These are phyloP conservation scores for Elachura formosa DNA, from an alignment of 2,113 vertebrate genomes.

Conservation along the genomic window DNA sequence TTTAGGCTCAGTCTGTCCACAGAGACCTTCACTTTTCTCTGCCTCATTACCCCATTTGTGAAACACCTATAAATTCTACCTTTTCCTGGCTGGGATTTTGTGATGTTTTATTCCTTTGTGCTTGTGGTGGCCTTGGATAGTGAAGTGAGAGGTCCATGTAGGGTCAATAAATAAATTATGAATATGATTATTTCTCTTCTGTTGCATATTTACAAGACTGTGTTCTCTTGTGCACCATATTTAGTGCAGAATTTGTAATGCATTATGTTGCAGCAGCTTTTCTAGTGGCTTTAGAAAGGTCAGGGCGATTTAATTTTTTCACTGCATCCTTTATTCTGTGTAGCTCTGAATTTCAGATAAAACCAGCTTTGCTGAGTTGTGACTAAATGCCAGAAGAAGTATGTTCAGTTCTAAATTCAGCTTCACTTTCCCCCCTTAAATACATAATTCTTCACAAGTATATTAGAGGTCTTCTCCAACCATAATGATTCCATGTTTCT, in stretches of 20 bases:
- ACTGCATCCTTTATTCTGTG: not conserved
- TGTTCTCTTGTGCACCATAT: not conserved
- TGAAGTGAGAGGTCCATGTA: not conserved
- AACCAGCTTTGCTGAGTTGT: not conserved
- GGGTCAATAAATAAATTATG: not conserved
- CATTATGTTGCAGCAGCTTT: not conserved
- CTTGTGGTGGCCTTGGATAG: not conserved
- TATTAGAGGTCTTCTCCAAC: not conserved
- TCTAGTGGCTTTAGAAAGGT: constrained; percentile 25
- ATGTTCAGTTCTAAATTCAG: not conserved
- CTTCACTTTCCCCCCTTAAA: not conserved
- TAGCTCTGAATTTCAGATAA: not conserved
- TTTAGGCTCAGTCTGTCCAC: not conserved
- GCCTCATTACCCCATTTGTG: constrained; percentile 20
- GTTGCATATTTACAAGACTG: not conserved
- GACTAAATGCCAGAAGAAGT: not conserved
- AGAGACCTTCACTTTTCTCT: constrained; percentile 6
- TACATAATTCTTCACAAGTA: not conserved
- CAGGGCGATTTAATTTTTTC: not conserved
- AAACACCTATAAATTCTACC: constrained; percentile 19
- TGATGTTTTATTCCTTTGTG: not conserved
- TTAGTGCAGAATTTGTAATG: not conserved
- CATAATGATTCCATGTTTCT: not conserved
- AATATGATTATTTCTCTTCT: not conserved
- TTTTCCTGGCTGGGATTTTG: not conserved